phyloP scores from a whole-genome alignment of 2,888 invertebrate species.

The Scaptomyza flava region DNA sequence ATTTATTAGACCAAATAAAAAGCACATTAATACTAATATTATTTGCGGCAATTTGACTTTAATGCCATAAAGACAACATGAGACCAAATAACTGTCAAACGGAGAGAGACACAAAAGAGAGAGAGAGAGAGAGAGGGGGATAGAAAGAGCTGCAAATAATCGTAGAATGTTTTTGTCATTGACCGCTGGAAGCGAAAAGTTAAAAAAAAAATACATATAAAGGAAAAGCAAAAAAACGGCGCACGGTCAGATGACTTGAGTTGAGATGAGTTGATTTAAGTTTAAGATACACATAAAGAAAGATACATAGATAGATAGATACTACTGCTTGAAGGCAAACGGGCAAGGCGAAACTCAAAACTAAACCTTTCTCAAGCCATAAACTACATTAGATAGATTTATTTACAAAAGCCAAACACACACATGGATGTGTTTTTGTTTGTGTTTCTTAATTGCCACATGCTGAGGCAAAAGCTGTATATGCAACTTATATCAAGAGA shows the following conservation, averaged over 20 bases:
- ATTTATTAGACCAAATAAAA: constrained; percentile 66
- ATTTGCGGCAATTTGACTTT: constrained; percentile 76
- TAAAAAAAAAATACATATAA: not conserved
- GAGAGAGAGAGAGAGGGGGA: not conserved
- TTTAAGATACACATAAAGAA: constrained; percentile 23
- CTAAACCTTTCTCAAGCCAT: constrained; percentile 75
- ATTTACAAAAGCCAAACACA: constrained; percentile 68
- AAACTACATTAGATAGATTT: constrained; percentile 73
- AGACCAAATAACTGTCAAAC: constrained; percentile 43
- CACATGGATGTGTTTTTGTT: no score
- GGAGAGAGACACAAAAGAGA: constrained; percentile 7
- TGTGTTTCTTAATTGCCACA: constrained; percentile 71
- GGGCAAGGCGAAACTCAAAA: constrained; percentile 57
- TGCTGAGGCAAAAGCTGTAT: constrained; percentile 64
- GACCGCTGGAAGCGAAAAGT: constrained; percentile 68
- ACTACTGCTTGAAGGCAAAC: constrained; percentile 22
- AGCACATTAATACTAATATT: constrained; percentile 77
- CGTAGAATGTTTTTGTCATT: constrained; percentile 73
- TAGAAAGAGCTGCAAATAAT: constrained; percentile 16
- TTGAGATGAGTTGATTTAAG: constrained; percentile 57
- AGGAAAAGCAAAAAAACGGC: constrained; percentile 48
- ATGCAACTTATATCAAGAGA: constrained; percentile 30
- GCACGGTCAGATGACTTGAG: constrained; percentile 71
- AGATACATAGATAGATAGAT: constrained; percentile 19
- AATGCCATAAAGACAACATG: constrained; percentile 63